A percentile compares a stretch with the other conserved stretches of the same genome.
phyloP scores from a whole-genome alignment of 2,888 invertebrate genomes.

The Aporophyla lueneburgensis region DNA sequence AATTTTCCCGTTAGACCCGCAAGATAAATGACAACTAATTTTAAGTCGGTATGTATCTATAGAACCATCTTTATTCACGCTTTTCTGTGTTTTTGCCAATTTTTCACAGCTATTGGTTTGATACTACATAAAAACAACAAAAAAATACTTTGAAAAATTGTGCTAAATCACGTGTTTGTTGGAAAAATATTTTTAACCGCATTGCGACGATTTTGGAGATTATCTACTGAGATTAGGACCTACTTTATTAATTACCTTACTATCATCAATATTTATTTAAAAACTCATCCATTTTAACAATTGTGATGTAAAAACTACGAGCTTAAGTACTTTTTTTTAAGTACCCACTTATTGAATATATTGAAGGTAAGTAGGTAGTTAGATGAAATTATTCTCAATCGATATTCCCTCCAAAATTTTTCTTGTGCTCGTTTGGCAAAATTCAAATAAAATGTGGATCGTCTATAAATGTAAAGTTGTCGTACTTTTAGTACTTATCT shows the following conservation, averaged over 20 bases:
- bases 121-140: background rate
- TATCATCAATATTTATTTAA: background rate
- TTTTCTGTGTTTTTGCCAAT: conserved; percentile 37
- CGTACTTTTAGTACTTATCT: too few species aligned
- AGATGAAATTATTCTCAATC: background rate
- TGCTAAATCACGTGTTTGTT: conserved; percentile 4
- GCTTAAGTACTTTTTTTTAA: background rate
- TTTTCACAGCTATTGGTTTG: conserved; percentile 36
- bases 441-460: background rate
- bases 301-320: too few species aligned
- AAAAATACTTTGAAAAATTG: background rate
- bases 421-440: background rate
- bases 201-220: conserved; percentile 31
- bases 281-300: background rate
- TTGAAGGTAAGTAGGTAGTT: conserved; percentile 11
- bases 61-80: background rate
- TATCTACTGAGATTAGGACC: background rate
- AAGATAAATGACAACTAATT: background rate
- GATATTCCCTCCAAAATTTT: background rate
- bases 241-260: background rate
- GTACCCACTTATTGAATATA: background rate
- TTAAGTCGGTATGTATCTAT: background rate
- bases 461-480: background rate
- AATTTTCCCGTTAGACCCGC: background rate
- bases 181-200: conserved; percentile 37